These are phyloP conservation scores for Austrofundulus limnaeus DNA, from an alignment of 2,113 vertebrate species.

Conservation along the genomic window DNA sequence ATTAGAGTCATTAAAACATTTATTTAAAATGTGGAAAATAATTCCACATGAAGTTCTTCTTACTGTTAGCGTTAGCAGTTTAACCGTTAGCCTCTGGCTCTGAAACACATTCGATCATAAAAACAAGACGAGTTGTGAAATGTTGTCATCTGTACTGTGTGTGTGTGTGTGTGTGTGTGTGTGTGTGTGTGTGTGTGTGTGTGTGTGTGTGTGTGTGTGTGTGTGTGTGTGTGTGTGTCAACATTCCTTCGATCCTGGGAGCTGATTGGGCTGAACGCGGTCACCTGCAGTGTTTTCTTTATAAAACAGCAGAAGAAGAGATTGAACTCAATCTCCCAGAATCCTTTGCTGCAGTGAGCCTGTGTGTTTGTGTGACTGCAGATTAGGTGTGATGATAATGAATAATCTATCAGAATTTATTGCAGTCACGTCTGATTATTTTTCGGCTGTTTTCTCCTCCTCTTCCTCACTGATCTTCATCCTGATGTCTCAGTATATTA, in stretches of 20 bases:
- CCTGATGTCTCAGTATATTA: slow-evolving; percentile 62
- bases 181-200: slow-evolving; percentile 8
- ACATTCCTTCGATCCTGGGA: slow-evolving; percentile 56
- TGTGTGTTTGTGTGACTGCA: slow-evolving; percentile 61
- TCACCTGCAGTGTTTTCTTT: too few relatives aligned
- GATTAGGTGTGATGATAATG: slow-evolving; percentile 47
- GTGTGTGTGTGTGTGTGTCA: too few relatives aligned
- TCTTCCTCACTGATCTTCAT: slow-evolving; percentile 20
- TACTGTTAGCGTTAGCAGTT: too few relatives aligned
- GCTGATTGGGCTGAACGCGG: slow-evolving; percentile 34
- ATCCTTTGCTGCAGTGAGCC: slow-evolving; percentile 74
- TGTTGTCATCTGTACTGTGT: slow-evolving; percentile 56
- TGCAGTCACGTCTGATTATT: slow-evolving; percentile 11
- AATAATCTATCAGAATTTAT: slow-evolving; percentile 50
- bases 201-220: too few relatives aligned
- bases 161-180: slow-evolving; percentile 3
- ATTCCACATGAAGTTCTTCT: too few relatives aligned
- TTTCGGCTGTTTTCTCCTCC: slow-evolving; percentile 18
- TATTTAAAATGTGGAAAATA: too few relatives aligned
- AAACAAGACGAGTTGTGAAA: slow-evolving; percentile 1
- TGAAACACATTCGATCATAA: too few relatives aligned
- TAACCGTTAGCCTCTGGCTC: too few relatives aligned
- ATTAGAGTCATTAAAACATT: too few relatives aligned
- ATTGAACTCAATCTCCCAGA: slow-evolving; percentile 72
- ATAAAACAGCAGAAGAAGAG: slow-evolving; percentile 30